A percentile compares a stretch with the other conserved stretches of the same genome.
These are phyloP conservation scores for Heliconius erato DNA, from an alignment of 2,888 invertebrate genomes.

Conservation along the genomic window DNA sequence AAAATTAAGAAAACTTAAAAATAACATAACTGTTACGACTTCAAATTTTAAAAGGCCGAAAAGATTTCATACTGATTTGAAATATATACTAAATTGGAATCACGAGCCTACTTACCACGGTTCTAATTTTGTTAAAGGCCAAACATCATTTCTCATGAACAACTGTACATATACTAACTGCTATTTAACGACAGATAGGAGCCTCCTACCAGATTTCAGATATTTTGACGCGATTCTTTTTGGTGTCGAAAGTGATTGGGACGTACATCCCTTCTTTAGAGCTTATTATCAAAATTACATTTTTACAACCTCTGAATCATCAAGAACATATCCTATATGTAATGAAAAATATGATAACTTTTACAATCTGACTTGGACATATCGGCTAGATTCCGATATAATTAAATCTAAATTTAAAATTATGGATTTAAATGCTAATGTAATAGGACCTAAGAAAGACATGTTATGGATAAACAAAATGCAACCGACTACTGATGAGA, in stretches of 20 bases:
- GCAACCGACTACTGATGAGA: slow-evolving; percentile 57
- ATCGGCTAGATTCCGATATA: slow-evolving; percentile 72
- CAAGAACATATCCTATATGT: slow-evolving; percentile 66
- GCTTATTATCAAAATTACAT: slow-evolving; percentile 78
- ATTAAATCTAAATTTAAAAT: slow-evolving; percentile 64
- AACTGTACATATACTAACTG: slow-evolving; percentile 79
- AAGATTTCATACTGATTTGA: slow-evolving; percentile 68
- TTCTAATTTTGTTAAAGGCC: slow-evolving; percentile 60
- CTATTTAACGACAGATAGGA: slow-evolving; percentile 69
- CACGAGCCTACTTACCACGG: slow-evolving; percentile 59
- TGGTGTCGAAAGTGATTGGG: slow-evolving; percentile 76
- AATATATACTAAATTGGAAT: slow-evolving; percentile 70
- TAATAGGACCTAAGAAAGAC: slow-evolving; percentile 71
- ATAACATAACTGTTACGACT: slow-evolving; percentile 54
- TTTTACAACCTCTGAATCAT: slow-evolving; percentile 73
- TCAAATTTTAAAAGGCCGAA: slow-evolving; percentile 56
- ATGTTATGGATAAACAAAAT: slow-evolving; percentile 67
- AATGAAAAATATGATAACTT: slow-evolving; percentile 61
- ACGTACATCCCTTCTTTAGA: slow-evolving; percentile 63
- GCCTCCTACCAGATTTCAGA: slow-evolving; percentile 65
- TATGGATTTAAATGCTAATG: slow-evolving; percentile 59
- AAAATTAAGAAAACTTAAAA: slow-evolving; percentile 56
- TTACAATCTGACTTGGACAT: slow-evolving; percentile 75
- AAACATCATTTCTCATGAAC: slow-evolving; percentile 61
- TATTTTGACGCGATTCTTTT: slow-evolving; percentile 83